Evolutionary conservation across 2,888 invertebrate species (phyloP).

Genomic region (Ophion ventricosus): DNA sequence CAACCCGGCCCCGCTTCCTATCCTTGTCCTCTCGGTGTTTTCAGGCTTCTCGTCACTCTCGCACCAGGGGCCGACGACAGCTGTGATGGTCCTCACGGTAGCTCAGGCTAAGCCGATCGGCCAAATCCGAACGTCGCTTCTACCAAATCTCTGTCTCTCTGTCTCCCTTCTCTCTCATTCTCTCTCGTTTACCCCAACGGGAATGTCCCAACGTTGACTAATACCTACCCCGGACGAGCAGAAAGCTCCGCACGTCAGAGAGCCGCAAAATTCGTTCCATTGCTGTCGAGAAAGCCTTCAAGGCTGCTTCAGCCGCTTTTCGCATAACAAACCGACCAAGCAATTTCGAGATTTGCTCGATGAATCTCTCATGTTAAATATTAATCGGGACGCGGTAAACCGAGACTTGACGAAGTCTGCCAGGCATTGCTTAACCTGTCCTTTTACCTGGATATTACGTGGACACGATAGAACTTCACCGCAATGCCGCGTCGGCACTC

Average conservation of each 20-base stretch:
- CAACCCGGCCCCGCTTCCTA: conserved; percentile 31
- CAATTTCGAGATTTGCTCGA: conserved; percentile 19
- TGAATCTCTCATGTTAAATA: conserved; percentile 14
- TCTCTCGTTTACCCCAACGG: conserved; percentile 50
- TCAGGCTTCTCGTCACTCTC: conserved; percentile 54
- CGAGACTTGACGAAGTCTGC: neutral
- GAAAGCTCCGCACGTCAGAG: conserved; percentile 47
- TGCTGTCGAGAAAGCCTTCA: conserved; percentile 34
- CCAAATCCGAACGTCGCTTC: conserved; percentile 74
- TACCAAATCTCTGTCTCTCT: conserved; percentile 37
- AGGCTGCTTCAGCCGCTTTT: neutral
- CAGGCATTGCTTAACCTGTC: conserved; percentile 2
- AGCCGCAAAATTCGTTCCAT: conserved; percentile 53
- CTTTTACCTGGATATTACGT: neutral
- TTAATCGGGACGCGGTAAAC: neutral
- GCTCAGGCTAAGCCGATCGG: conserved; percentile 82
- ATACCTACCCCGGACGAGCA: conserved; percentile 22
- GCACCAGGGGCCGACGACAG: conserved; percentile 72
- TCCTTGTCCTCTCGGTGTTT: conserved; percentile 48
- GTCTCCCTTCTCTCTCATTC: conserved; percentile 2
- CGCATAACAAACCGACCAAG: conserved; percentile 23
- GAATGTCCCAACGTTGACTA: conserved; percentile 41
- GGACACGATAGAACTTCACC: neutral
- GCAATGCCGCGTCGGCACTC: neutral
- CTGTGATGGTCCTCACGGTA: conserved; percentile 79